Evolutionary conservation across 2,113 vertebrate genomes (phyloP).

Genomic region (Stigmatopora nigra): DNA sequence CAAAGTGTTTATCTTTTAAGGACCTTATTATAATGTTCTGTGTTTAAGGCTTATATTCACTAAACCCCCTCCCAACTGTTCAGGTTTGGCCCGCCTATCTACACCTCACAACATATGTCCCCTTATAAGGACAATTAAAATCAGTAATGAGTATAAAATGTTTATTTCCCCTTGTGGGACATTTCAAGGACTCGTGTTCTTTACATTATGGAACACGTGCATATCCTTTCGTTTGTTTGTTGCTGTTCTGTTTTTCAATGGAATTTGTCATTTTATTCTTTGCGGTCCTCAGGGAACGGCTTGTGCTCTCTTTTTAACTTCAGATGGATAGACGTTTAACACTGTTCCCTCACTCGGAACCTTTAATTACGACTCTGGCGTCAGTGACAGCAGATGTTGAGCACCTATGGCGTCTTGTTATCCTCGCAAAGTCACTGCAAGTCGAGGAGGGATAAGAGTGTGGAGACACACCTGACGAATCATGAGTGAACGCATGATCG

Average conservation of each 20-base stretch:
- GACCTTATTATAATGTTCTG: not conserved
- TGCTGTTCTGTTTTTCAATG: not conserved
- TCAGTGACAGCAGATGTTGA: constrained; percentile 76
- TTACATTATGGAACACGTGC: not conserved
- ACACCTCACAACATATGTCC: not conserved
- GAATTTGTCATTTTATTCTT: not conserved
- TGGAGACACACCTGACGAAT: constrained; percentile 64
- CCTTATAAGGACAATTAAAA: constrained; percentile 5
- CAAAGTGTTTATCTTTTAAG: not conserved
- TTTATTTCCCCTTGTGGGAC: constrained; percentile 1
- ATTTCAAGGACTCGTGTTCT: constrained; percentile 1
- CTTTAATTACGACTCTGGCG: constrained; percentile 77
- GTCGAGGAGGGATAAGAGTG: constrained; percentile 51
- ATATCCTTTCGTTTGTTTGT: too few relatives aligned
- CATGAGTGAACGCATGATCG: constrained; percentile 60
- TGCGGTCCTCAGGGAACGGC: constrained; percentile 49
- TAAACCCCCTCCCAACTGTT: not conserved
- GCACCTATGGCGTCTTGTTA: constrained; percentile 70
- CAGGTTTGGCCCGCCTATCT: not conserved
- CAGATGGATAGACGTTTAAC: constrained; percentile 76
- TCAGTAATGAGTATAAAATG: constrained; percentile 2
- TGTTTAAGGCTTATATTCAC: not conserved
- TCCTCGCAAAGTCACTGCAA: constrained; percentile 73
- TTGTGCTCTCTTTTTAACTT: constrained; percentile 69
- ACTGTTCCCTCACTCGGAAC: constrained; percentile 75